Base-by-base conservation (phyloP, 2,797 vertebrate genomes). In the Macropus fuliginosus region DNA sequence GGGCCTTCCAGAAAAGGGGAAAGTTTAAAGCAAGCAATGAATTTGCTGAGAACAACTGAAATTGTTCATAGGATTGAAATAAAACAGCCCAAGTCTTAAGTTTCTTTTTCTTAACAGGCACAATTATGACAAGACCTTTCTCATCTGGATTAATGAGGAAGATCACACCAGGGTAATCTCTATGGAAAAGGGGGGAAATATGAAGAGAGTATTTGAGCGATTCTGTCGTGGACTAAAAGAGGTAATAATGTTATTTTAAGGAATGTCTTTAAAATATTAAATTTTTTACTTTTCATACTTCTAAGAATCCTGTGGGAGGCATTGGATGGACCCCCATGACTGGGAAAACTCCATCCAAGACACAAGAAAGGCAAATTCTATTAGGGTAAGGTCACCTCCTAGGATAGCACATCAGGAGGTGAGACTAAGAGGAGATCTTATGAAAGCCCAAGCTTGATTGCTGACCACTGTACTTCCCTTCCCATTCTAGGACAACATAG, bases 121-220 rank as follows among this genome's bases (percentile, higher is more conserved):
- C 98, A 99, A 99, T 98, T 99, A 99, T 0, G 99, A 99, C 97
- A 99, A 99, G 98, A 99, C 99, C 91, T 99, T 99, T 98, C 99
- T 99, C 95, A 98, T 99, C 98, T 99, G 99, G 99, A 98, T 99
- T 95, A 99, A 99, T 31, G 99, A 99, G 97, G 99, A 99, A 97
- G 99, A 99, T 98, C 99, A 99, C 98, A 99, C 99, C 97, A 99
- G 99, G 97, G 99, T 99, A 96, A 99, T 99, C 98, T 99, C 99
- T 96, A 99, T 99, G 99, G 99, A 99, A 98, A 99, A 99, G 94
- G 99, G 99, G n/a, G 99, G 99, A 98, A 99, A 99, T 98, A 99
- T 99, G 99, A 99, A 99, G 97, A 98, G 99, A 31, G 99, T 99
- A 94, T 99, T 99, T 96, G 99, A 99, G 97, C 99, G 99, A 46